Percentiles rank a stretch among this genome's conserved stretches.
These are phyloP conservation scores for Aspiorhynchus laticeps DNA, from an alignment of 2,113 vertebrate species.

Conservation along the genomic window DNA sequence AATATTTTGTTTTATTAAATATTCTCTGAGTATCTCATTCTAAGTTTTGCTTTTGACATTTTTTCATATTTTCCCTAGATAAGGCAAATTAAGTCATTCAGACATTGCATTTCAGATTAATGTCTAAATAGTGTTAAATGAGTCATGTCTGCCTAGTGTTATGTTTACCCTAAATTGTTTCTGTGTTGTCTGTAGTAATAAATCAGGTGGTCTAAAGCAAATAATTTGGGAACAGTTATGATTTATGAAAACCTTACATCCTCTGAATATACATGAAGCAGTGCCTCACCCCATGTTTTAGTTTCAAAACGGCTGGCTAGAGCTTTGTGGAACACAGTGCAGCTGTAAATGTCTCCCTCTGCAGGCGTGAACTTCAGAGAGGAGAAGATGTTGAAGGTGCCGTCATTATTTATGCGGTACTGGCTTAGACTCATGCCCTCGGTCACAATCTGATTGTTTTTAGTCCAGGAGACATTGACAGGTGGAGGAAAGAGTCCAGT, in stretches of 20 bases:
- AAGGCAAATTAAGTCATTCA: not conserved
- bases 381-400: conserved; percentile 71
- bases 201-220: not conserved
- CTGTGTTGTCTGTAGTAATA: not conserved
- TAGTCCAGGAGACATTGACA: conserved; percentile 73
- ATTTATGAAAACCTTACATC: not conserved
- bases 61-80: not conserved
- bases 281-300: conserved; percentile 75
- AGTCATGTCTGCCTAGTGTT: not conserved
- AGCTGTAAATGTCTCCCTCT: conserved; percentile 76
- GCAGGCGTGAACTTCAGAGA: conserved; percentile 71
- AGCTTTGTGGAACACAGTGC: conserved; percentile 67
- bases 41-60: not conserved
- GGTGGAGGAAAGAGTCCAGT: conserved; percentile 75
- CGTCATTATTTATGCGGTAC: conserved; percentile 66
- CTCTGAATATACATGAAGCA: not conserved
- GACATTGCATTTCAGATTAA: not conserved
- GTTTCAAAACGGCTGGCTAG: not conserved
- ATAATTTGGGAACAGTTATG: not conserved
- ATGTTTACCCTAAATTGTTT: not conserved
- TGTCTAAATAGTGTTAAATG: not conserved
- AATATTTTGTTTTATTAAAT: too few species aligned
- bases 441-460: conserved; percentile 67
- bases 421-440: conserved; percentile 56
- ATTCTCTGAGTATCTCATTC: too few species aligned